Evolutionary conservation across 2,113 vertebrate genomes (phyloP).

Genomic region (Eclectus roratus): DNA sequence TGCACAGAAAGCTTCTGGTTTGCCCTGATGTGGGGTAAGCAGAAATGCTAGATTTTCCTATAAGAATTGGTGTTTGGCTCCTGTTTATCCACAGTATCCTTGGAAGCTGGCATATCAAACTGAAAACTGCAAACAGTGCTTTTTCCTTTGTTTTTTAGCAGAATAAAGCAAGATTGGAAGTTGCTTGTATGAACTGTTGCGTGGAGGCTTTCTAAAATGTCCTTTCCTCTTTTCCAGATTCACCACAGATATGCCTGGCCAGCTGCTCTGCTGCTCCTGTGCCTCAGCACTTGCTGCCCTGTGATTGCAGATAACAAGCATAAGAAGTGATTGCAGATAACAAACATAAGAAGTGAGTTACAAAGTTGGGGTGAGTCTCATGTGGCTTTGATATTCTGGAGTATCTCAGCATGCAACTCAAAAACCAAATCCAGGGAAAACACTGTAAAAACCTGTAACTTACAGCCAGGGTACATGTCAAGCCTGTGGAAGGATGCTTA

Average conservation of each 20-base stretch:
- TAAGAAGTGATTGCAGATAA: background rate
- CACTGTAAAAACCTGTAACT: background rate
- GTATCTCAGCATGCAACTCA: background rate
- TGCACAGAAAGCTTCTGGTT: background rate
- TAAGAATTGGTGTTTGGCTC: background rate
- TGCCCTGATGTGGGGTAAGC: background rate
- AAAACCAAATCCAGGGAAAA: background rate
- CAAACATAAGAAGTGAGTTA: background rate
- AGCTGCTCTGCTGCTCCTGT: background rate
- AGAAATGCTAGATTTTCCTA: background rate
- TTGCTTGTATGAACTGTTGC: background rate
- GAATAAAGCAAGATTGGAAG: background rate
- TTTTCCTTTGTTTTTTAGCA: background rate
- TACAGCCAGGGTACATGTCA: fast-evolving
- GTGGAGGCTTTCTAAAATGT: background rate
- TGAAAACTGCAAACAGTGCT: background rate
- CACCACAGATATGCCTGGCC: background rate
- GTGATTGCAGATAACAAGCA: background rate
- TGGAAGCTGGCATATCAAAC: background rate
- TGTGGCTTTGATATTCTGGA: background rate
- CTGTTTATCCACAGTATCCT: fast-evolving
- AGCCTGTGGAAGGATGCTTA: background rate
- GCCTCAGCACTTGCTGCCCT: background rate
- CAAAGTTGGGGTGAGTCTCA: background rate
- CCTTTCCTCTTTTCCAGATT: background rate